These are phyloP conservation scores for Emydura subglobosa DNA, from an alignment of 2,113 vertebrate species.

Conservation along the genomic window DNA sequence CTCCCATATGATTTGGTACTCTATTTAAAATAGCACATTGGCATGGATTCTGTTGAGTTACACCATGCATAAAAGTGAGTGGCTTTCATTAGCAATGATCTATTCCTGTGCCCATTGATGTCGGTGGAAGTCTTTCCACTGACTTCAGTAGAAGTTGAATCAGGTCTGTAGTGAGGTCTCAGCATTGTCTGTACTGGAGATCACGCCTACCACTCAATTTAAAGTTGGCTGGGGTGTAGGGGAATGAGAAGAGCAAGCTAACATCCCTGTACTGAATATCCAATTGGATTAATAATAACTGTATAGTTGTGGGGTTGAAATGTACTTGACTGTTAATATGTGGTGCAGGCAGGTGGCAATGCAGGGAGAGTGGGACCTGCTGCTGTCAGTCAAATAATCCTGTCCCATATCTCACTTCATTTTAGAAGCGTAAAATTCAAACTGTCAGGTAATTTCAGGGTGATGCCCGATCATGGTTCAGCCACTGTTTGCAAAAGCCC, in stretches of 20 bases:
- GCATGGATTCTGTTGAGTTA: not conserved
- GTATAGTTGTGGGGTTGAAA: not conserved
- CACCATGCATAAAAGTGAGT: not conserved
- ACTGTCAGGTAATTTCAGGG: not conserved
- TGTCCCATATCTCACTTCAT: not conserved
- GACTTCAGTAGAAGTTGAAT: not conserved
- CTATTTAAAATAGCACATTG: not conserved
- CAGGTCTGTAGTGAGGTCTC: not conserved
- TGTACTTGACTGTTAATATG: too few relatives aligned
- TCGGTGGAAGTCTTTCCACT: not conserved
- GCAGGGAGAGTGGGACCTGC: not conserved
- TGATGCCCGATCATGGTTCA: not conserved
- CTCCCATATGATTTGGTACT: not conserved
- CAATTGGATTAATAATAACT: not conserved
- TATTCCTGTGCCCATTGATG: accelerated
- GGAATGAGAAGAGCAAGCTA: accelerated
- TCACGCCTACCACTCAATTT: not conserved
- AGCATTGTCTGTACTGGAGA: not conserved
- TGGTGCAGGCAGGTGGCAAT: not conserved
- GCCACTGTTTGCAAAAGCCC: slow-evolving; percentile 18
- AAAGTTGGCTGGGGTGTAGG: not conserved
- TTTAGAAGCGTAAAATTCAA: accelerated
- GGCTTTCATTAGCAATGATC: not conserved
- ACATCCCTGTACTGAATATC: not conserved
- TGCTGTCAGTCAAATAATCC: accelerated